Evolutionary conservation across 2,113 vertebrate species (phyloP), one percentile per base, ranked within the genome.

Genomic region (Rattus rattus): DNA sequence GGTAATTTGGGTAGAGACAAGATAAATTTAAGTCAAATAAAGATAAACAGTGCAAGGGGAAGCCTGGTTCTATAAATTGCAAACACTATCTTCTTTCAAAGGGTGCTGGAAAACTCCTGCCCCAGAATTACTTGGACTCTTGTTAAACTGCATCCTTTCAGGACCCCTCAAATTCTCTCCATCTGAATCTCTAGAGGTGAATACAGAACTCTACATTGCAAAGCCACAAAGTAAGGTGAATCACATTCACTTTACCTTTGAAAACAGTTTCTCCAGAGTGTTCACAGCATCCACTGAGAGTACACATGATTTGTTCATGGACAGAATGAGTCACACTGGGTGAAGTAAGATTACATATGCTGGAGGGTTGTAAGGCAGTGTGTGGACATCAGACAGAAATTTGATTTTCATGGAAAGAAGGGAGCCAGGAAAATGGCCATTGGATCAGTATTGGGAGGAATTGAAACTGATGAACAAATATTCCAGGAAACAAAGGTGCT

Each of bases 1-100:
- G 26, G 90, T 91, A 91, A 47, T 63, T 43, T n/a, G 17, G 22
- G 30, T 52, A 33, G 77, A 69, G 17, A 69, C 24, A 77, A 76
- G 88, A 81, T 70, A 52, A 69, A 70, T 85, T 26, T 30, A 77
- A 88, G 36, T 89, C n/a, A 54, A 96, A 65, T 36, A 93, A 87
- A 73, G n/a, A 7, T 61, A 6, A 80, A 33, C 9, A 26, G 59
- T 76, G 63, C 5, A n/a, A 47, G 43, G 17, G 30, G 43, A 63
- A 72, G 54, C 76, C 22, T 52, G 61, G 43, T 30, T 88, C 20
- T 59, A 30, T 54, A 77, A 65, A 77, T 36, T 77, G 28, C 52
- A 54, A 79, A 52, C 10, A 49, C 33, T 43, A 24, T 83, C 75
- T 89, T 83, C 75, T 84, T 49, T 70, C 43, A 84, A 89, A 92